These are phyloP conservation scores for Chaunax sp. DNA, from an alignment of 2,797 vertebrate genomes.

Conservation along the genomic window DNA sequence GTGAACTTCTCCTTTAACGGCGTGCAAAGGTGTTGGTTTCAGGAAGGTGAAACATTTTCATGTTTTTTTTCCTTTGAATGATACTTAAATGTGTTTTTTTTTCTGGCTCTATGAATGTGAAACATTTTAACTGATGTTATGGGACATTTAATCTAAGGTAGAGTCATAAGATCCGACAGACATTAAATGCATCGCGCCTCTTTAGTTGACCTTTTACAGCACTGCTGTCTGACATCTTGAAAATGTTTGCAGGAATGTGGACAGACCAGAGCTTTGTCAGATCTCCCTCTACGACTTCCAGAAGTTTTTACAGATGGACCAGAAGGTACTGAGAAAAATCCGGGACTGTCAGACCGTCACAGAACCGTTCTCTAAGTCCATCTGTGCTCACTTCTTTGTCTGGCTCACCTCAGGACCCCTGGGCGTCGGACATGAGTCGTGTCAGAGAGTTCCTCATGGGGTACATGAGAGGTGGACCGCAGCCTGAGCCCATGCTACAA, in stretches of 20 bases:
- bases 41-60: conserved; percentile 22
- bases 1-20: too few relatives aligned
- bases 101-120: conserved; percentile 3
- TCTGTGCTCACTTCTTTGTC: conserved; percentile 18
- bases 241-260: conserved; percentile 83
- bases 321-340: conserved; percentile 82
- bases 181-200: background rate
- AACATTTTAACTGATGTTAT: background rate
- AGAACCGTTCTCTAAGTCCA: background rate
- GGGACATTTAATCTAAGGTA: conserved; percentile 19
- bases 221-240: conserved; percentile 28
- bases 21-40: background rate
- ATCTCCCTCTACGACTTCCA: conserved; percentile 91
- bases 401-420: conserved; percentile 80
- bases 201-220: background rate
- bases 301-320: conserved; percentile 90
- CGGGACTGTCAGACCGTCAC: background rate
- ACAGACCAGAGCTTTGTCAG: conserved; percentile 88
- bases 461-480: conserved; percentile 81
- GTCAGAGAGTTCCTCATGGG: conserved; percentile 86
- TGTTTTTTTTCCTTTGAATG: background rate
- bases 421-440: conserved; percentile 84
- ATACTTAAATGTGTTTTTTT: background rate
- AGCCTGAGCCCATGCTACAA: conserved; percentile 85
- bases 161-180: too few relatives aligned